Conservation (phyloP, 2,113 vertebrate genomes). For the Numida meleagris region DNA sequence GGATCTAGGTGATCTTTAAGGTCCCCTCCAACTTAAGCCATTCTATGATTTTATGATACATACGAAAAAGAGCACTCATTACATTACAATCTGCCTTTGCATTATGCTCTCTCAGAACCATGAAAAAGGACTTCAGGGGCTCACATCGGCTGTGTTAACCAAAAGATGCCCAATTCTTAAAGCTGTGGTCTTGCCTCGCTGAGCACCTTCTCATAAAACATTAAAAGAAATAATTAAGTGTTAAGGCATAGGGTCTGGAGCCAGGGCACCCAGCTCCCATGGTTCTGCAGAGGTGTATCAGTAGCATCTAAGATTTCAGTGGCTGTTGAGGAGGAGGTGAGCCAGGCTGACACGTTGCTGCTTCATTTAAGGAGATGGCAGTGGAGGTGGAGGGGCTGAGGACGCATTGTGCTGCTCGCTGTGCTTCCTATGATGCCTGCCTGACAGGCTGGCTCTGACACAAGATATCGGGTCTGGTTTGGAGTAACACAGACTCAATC, state of each 20-base stretch:
- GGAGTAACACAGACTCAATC: not conserved
- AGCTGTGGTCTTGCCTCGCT: not conserved
- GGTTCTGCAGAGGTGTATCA: accelerated
- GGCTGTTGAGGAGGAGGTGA: not conserved
- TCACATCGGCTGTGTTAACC: not conserved
- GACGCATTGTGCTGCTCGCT: not conserved
- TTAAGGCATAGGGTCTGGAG: not conserved
- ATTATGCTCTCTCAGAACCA: not conserved
- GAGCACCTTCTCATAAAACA: not conserved
- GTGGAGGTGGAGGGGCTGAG: not conserved
- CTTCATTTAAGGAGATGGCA: not conserved
- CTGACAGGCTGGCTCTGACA: not conserved
- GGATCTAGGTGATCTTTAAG: not conserved
- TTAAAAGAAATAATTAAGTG: not conserved
- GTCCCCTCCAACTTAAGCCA: not conserved
- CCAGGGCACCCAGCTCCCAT: not conserved
- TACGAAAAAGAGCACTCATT: not conserved
- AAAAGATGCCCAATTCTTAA: not conserved
- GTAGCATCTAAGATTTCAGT: not conserved
- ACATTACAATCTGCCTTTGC: not conserved
- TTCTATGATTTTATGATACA: too few relatives aligned
- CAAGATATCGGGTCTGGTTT: accelerated
- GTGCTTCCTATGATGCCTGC: not conserved
- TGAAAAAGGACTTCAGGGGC: not conserved
- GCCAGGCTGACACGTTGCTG: not conserved